phyloP scores from a whole-genome alignment of 2,113 vertebrate genomes.

The Patagioenas fasciata region DNA sequence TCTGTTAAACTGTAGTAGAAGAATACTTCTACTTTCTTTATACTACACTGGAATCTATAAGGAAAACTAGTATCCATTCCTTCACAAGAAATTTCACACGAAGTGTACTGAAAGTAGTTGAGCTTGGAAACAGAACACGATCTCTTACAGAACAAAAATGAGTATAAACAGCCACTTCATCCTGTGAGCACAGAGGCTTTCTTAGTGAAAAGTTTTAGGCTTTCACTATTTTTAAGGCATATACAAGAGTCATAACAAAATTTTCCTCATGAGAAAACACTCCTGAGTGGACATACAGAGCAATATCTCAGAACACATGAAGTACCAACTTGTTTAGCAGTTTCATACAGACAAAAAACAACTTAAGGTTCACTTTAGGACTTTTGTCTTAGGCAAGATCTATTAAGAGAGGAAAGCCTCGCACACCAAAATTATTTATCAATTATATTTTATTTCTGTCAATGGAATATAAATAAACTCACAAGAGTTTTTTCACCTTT shows the following conservation, averaged over 20 bases:
- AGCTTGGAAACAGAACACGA: background rate
- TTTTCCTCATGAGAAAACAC: background rate
- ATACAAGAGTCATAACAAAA: background rate
- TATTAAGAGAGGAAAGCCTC: background rate
- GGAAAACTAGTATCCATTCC: background rate
- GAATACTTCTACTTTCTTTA: background rate
- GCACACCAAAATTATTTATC: background rate
- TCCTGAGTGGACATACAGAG: background rate
- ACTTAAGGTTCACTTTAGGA: background rate
- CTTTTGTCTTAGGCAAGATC: background rate
- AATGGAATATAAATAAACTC: background rate
- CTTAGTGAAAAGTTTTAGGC: background rate
- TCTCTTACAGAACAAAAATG: background rate
- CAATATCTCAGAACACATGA: background rate
- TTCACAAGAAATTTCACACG: background rate
- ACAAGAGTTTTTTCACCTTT: background rate
- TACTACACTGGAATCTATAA: background rate
- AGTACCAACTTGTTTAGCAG: background rate
- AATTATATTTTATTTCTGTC: background rate
- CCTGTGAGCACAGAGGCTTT: background rate
- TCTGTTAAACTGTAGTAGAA: background rate
- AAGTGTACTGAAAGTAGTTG: background rate
- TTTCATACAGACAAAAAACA: background rate
- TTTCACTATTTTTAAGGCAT: background rate
- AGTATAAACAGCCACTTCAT: background rate